These are phyloP conservation scores for Troides oblongomaculatus DNA, from an alignment of 2,888 invertebrate species.

Conservation along the genomic window DNA sequence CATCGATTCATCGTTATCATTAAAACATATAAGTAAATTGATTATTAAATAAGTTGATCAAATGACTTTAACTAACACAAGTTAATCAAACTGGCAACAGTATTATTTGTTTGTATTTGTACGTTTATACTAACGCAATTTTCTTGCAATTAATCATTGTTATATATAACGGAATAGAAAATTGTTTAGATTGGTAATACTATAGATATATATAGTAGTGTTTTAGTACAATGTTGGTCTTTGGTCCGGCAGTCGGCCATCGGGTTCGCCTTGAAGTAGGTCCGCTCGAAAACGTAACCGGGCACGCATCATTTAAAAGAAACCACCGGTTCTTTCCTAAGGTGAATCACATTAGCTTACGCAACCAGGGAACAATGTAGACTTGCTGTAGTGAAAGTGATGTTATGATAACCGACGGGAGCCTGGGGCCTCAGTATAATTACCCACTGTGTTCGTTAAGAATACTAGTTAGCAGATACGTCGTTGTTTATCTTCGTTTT, in stretches of 20 bases:
- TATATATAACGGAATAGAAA: too few species aligned
- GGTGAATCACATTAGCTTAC: slow-evolving; percentile 19
- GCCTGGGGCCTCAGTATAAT: slow-evolving; percentile 1
- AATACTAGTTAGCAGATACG: not conserved
- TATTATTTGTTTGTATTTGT: too few species aligned
- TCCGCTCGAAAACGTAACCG: slow-evolving; percentile 6
- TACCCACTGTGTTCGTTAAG: not conserved
- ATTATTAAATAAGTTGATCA: too few species aligned
- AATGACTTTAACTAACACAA: too few species aligned
- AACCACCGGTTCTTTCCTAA: slow-evolving; percentile 15
- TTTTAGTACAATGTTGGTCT: too few species aligned
- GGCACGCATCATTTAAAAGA: slow-evolving; percentile 2
- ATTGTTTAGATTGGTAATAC: not conserved
- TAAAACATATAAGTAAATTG: too few species aligned
- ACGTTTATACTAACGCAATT: too few species aligned
- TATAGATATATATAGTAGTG: too few species aligned
- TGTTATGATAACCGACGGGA: slow-evolving; percentile 4
- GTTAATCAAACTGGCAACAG: too few species aligned
- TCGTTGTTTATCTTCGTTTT: not conserved
- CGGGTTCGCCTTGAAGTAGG: slow-evolving; percentile 7
- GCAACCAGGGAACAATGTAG: slow-evolving; percentile 24
- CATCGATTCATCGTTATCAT: not conserved
- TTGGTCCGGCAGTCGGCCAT: not conserved
- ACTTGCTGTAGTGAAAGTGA: slow-evolving; percentile 3
- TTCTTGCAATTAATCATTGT: too few species aligned